These are phyloP conservation scores for Calameuta idolon DNA, from an alignment of 2,888 invertebrate genomes.

Conservation along the genomic window DNA sequence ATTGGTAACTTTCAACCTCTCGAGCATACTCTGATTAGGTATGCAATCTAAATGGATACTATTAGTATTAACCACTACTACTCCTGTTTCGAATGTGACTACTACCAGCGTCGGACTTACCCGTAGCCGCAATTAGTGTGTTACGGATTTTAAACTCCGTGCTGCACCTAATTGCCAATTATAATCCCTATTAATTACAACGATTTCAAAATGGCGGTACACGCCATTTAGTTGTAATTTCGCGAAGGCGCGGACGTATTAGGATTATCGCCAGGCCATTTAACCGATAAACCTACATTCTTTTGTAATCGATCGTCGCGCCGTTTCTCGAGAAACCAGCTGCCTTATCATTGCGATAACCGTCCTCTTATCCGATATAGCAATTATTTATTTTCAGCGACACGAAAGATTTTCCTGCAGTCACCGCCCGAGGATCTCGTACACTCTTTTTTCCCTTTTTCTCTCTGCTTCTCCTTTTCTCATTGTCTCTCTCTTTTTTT, in stretches of 20 bases:
- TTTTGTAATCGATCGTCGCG: neutral
- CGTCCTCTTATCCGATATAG: constrained; percentile 34
- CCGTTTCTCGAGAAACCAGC: neutral
- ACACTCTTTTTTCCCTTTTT: neutral
- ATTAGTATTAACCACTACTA: neutral
- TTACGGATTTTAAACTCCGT: neutral
- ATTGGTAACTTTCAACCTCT: neutral
- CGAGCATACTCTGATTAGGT: neutral
- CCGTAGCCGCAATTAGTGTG: neutral
- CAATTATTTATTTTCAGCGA: neutral
- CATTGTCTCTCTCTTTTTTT: neutral
- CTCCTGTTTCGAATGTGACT: neutral
- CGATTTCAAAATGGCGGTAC: constrained; percentile 33
- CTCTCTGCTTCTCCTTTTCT: neutral
- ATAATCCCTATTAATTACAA: constrained; percentile 62
- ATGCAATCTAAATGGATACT: neutral
- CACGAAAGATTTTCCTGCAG: neutral
- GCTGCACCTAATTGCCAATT: constrained; percentile 59
- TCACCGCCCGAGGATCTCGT: neutral
- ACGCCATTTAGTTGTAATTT: constrained; percentile 23
- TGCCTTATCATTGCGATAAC: constrained; percentile 1
- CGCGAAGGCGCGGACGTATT: neutral
- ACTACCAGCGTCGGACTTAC: neutral
- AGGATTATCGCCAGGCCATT: neutral
- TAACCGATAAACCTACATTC: neutral